These are phyloP conservation scores for Diarsia dahlii DNA, from an alignment of 2,888 invertebrate genomes.

Conservation along the genomic window DNA sequence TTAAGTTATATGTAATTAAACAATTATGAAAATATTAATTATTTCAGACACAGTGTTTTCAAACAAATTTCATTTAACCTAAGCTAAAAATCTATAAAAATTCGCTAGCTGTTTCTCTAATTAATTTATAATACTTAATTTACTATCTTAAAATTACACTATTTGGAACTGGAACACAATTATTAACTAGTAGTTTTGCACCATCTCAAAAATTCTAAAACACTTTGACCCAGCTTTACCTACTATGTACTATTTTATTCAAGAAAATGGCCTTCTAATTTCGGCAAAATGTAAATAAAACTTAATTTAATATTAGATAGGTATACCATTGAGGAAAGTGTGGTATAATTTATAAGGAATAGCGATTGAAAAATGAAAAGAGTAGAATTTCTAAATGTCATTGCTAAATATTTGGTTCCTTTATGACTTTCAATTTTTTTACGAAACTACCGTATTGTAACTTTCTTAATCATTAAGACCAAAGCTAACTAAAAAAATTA, in stretches of 20 bases:
- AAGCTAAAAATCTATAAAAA: too few relatives aligned
- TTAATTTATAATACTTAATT: neutral
- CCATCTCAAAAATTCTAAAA: constrained; percentile 24
- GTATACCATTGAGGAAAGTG: constrained; percentile 55
- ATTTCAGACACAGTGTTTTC: too few relatives aligned
- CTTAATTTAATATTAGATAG: constrained; percentile 69
- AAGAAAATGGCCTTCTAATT: constrained; percentile 74
- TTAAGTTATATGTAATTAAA: neutral
- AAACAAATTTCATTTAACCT: too few relatives aligned
- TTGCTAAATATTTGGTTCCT: neutral
- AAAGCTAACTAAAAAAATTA: too few relatives aligned
- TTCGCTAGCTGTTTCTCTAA: neutral
- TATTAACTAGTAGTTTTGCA: constrained; percentile 35
- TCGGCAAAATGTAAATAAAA: constrained; percentile 69
- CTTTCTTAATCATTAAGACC: too few relatives aligned
- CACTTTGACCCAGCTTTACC: constrained; percentile 25
- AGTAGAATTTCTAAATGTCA: constrained; percentile 21
- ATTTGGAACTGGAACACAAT: constrained; percentile 24
- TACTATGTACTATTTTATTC: constrained; percentile 37
- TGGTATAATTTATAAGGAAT: constrained; percentile 59
- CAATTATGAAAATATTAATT: too few relatives aligned
- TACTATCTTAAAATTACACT: neutral
- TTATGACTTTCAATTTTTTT: neutral
- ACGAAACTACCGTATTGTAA: neutral
- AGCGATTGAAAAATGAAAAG: constrained; percentile 46